These are phyloP conservation scores for Plutella xylostella DNA, from an alignment of 2,888 invertebrate species.

Conservation along the genomic window DNA sequence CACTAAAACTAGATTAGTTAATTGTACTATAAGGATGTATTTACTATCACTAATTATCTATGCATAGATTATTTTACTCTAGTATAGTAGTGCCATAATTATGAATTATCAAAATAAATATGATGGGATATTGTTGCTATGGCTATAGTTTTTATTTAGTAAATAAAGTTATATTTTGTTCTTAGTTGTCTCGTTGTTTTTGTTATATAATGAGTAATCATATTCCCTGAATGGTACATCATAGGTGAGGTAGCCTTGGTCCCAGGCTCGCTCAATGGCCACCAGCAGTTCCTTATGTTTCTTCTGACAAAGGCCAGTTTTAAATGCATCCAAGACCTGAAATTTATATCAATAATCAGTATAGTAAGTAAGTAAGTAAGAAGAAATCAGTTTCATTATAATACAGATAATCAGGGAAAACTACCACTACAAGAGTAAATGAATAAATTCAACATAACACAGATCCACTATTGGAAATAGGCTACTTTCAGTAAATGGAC, in stretches of 20 bases:
- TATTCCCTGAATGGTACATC: conserved; percentile 88
- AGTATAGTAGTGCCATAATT: background rate
- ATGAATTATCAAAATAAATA: background rate
- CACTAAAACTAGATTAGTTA: too few relatives aligned
- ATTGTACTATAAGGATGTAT: too few relatives aligned
- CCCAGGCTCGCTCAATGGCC: conserved; percentile 83
- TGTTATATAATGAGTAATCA: conserved; percentile 80
- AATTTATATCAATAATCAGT: too few relatives aligned
- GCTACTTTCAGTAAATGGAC: too few relatives aligned
- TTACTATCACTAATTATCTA: too few relatives aligned
- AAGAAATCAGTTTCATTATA: too few relatives aligned
- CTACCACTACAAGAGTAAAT: too few relatives aligned
- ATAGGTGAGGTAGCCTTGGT: conserved; percentile 82
- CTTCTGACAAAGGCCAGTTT: conserved; percentile 86
- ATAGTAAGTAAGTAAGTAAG: too few relatives aligned
- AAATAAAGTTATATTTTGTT: background rate
- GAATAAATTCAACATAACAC: too few relatives aligned
- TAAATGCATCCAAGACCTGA: conserved; percentile 72
- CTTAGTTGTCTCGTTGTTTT: background rate
- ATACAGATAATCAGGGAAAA: too few relatives aligned
- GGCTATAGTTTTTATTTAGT: background rate
- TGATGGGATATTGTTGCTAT: background rate
- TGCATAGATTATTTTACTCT: too few relatives aligned
- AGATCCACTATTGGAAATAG: too few relatives aligned
- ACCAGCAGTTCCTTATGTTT: conserved; percentile 81